Conservation (phyloP, 2,888 invertebrate species). For the Sphaerophoria rueppellii region DNA sequence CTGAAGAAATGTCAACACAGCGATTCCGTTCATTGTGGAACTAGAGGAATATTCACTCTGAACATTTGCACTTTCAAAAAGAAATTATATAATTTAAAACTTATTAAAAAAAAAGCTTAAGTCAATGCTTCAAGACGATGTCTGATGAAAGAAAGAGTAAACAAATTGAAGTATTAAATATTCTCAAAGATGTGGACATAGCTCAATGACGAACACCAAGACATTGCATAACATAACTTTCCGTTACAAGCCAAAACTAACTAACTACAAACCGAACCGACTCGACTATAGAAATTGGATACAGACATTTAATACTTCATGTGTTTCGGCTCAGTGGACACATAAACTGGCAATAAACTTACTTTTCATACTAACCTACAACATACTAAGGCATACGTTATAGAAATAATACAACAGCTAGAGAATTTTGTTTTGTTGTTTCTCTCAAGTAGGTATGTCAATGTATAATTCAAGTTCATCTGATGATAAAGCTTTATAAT, state of each 20-base stretch:
- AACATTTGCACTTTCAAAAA: no score
- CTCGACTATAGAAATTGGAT: neutral
- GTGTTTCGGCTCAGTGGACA: constrained; percentile 20
- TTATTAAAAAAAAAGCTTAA: no score
- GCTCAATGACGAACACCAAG: neutral
- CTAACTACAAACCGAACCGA: neutral
- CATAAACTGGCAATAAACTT: constrained; percentile 9
- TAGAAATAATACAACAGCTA: no score
- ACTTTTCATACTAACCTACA: neutral
- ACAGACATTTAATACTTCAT: constrained; percentile 12
- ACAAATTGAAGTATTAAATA: no score
- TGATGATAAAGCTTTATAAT: neutral
- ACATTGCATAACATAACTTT: neutral
- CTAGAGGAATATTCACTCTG: no score
- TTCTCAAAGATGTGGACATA: neutral
- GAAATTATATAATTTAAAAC: no score
- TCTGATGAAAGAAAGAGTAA: no score
- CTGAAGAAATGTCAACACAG: no score
- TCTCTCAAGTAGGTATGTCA: neutral
- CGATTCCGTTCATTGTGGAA: no score
- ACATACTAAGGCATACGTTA: neutral
- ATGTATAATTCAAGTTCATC: constrained; percentile 23
- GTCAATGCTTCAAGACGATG: no score
- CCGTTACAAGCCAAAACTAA: neutral
- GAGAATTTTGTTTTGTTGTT: neutral